These are phyloP conservation scores for Acanthococcus lagerstroemiae DNA, from an alignment of 2,888 invertebrate species.

Conservation along the genomic window DNA sequence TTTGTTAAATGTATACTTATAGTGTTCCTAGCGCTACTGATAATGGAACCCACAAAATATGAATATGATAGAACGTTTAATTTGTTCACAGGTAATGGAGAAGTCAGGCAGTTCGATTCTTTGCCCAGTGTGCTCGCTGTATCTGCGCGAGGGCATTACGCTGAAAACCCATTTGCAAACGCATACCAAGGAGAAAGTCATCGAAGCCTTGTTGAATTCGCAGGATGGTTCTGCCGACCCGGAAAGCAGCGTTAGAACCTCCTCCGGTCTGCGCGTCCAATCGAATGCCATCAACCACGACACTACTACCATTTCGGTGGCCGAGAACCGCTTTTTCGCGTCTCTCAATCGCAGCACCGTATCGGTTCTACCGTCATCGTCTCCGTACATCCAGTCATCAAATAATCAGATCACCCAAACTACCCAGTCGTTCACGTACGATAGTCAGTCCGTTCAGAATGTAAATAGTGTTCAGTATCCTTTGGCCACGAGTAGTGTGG, in stretches of 20 bases:
- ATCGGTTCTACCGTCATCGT: background rate
- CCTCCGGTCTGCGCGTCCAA: background rate
- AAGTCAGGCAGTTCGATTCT: background rate
- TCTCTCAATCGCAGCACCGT: background rate
- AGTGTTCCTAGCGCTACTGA: no score
- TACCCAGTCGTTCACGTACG: background rate
- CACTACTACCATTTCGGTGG: background rate
- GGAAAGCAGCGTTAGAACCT: background rate
- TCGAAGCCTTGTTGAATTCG: slow-evolving; percentile 55
- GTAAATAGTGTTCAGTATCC: slow-evolving; percentile 5
- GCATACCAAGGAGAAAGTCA: slow-evolving; percentile 80
- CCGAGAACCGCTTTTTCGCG: background rate
- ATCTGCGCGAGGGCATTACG: slow-evolving; percentile 70
- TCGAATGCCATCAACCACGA: background rate
- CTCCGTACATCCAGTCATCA: background rate
- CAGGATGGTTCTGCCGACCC: background rate
- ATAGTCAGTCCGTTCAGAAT: background rate
- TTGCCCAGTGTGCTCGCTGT: slow-evolving; percentile 77
- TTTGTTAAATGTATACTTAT: no score
- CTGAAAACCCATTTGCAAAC: slow-evolving; percentile 71
- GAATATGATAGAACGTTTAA: background rate
- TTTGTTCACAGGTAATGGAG: slow-evolving; percentile 7
- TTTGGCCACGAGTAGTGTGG: background rate
- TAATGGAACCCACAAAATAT: no score
- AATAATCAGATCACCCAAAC: background rate